Evolutionary conservation across 1,140 invertebrate genomes (phyloP).

Genomic region (Carcinoscorpius rotundicauda): DNA sequence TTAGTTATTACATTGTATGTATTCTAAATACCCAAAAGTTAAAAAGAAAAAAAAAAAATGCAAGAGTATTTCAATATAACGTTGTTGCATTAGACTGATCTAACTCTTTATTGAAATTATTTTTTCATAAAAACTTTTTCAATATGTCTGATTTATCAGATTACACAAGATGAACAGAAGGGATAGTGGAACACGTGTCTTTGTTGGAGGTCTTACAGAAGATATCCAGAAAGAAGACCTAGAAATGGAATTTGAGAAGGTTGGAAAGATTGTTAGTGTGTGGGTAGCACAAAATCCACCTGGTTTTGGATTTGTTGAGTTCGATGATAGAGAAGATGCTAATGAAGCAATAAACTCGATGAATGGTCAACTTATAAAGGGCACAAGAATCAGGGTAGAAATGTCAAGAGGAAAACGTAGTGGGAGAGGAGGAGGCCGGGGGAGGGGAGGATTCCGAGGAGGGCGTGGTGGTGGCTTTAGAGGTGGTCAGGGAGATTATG

Average conservation of each 20-base stretch:
- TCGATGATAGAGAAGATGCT: conserved; percentile 45
- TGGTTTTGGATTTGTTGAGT: conserved; percentile 48
- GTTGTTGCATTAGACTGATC: too few species aligned
- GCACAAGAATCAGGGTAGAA: conserved; percentile 24
- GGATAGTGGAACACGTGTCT: conserved; percentile 18
- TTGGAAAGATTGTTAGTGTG: conserved; percentile 42
- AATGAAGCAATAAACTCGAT: conserved; percentile 41
- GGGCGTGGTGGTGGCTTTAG: conserved; percentile 12
- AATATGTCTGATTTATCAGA: too few species aligned
- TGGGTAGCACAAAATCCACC: conserved; percentile 48
- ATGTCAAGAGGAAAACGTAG: conserved; percentile 21
- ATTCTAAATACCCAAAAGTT: too few species aligned
- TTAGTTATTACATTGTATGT: too few species aligned
- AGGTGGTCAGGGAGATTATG: conserved; percentile 5
- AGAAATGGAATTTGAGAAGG: conserved; percentile 41
- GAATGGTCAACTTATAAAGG: conserved; percentile 34
- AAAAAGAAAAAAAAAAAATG: too few species aligned
- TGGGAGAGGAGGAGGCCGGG: conserved; percentile 15
- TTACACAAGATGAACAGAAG: too few species aligned
- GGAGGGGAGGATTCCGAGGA: conserved; percentile 10
- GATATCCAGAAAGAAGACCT: conserved; percentile 27
- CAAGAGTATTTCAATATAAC: too few species aligned
- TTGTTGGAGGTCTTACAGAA: conserved; percentile 26
- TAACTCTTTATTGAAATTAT: too few species aligned
- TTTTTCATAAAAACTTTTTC: too few species aligned